A percentile compares a stretch with the other conserved stretches of the same genome.
Conservation (phyloP, 2,113 vertebrate species). For the Rhinoptilus africanus region DNA sequence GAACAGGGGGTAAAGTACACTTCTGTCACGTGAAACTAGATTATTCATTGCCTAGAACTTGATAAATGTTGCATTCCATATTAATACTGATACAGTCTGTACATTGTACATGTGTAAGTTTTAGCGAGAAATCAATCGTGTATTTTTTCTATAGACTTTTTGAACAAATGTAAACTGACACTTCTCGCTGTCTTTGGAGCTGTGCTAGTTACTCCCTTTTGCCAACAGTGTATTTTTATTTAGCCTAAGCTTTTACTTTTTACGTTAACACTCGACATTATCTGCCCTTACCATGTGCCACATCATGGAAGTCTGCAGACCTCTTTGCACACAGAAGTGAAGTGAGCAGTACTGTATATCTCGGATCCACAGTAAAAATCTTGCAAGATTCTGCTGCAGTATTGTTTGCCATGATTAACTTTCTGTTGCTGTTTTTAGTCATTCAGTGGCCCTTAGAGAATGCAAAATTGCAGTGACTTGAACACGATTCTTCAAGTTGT, state of each 20-base stretch:
- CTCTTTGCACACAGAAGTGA: neutral
- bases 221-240: neutral
- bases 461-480: neutral
- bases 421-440: neutral
- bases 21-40: neutral
- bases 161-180: neutral
- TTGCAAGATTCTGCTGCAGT: neutral
- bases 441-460: neutral
- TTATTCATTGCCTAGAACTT: constrained; percentile 60
- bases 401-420: neutral
- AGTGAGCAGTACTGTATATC: neutral
- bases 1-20: neutral
- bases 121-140: neutral
- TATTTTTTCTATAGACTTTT: neutral
- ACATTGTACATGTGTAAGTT: neutral
- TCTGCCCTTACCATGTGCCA: neutral
- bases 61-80: neutral
- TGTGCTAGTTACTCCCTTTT: neutral
- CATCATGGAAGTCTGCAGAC: neutral
- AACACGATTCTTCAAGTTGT: neutral
- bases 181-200: neutral
- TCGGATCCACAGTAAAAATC: neutral
- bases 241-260: neutral
- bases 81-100: neutral
- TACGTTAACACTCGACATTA: neutral